Evolutionary conservation across 2,888 invertebrate genomes (phyloP).

Genomic region (Eupeodes latifasciatus): DNA sequence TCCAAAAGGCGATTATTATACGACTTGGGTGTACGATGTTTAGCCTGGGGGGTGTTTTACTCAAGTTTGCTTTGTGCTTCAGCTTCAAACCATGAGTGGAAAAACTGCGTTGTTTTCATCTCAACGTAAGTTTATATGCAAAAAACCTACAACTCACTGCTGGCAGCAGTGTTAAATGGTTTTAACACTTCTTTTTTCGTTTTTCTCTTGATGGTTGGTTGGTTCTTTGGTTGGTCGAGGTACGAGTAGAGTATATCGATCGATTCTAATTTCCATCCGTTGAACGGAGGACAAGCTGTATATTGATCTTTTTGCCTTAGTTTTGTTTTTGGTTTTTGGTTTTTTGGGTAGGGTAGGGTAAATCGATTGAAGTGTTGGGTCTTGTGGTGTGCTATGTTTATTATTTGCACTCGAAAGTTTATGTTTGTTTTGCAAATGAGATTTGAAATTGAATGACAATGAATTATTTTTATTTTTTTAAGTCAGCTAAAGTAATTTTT

Average conservation of each 20-base stretch:
- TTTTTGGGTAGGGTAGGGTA: conserved; percentile 37
- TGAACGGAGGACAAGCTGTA: background rate
- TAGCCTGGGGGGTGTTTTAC: conserved; percentile 56
- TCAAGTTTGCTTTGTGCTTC: conserved; percentile 27
- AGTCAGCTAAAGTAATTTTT: conserved; percentile 5
- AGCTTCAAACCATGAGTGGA: background rate
- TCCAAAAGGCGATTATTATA: conserved; percentile 51
- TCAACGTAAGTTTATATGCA: conserved; percentile 47
- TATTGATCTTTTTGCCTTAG: background rate
- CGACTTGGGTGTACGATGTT: conserved; percentile 31
- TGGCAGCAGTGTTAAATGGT: conserved; percentile 62
- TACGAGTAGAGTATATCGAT: background rate
- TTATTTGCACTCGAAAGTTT: conserved; percentile 49
- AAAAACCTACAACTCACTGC: conserved; percentile 27
- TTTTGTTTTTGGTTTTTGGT: no score
- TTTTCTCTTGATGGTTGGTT: no score
- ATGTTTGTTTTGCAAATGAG: conserved; percentile 50
- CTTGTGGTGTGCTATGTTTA: conserved; percentile 23
- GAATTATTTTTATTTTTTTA: conserved; percentile 37
- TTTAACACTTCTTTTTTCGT: conserved; percentile 49
- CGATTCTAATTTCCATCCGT: conserved; percentile 38
- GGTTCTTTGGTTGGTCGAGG: no score
- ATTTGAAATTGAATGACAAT: conserved; percentile 51
- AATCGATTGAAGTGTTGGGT: conserved; percentile 44
- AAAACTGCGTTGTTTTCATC: conserved; percentile 22